Conservation (phyloP, 2,888 invertebrate species). For the Chaetogeoica ovagalla region DNA sequence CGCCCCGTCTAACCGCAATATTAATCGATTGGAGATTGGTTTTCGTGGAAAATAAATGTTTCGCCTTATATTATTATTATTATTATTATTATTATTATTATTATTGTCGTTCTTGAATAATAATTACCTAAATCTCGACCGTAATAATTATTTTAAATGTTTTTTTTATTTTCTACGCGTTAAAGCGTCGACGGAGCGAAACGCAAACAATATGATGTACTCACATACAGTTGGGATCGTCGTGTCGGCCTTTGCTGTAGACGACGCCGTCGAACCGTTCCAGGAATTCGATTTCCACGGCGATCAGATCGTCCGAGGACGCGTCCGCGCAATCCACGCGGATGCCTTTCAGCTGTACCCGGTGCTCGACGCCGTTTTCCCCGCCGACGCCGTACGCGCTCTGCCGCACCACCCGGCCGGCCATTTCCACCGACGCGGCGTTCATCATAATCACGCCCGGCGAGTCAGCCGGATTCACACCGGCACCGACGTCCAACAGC, state of each 20-base stretch:
- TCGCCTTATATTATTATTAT: too few species aligned
- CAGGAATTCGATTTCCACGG: slow-evolving; percentile 68
- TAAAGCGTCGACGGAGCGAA: neutral
- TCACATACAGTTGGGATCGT: slow-evolving; percentile 71
- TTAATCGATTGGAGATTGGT: too few species aligned
- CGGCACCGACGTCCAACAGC: neutral
- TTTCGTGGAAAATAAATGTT: too few species aligned
- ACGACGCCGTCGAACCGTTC: slow-evolving; percentile 70
- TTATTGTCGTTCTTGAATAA: too few species aligned
- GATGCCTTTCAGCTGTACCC: slow-evolving; percentile 65
- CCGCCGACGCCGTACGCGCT: slow-evolving; percentile 54
- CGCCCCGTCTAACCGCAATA: too few species aligned
- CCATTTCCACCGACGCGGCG: slow-evolving; percentile 45
- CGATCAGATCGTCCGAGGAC: slow-evolving; percentile 61
- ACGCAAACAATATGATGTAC: slow-evolving; percentile 55
- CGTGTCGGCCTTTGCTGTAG: slow-evolving; percentile 72
- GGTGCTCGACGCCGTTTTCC: slow-evolving; percentile 57
- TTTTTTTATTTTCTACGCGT: too few species aligned
- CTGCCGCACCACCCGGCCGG: slow-evolving; percentile 53
- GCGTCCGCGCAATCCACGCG: slow-evolving; percentile 67
- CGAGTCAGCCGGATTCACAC: neutral
- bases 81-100: too few species aligned
- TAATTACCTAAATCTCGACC: too few species aligned
- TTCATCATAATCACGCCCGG: slow-evolving; percentile 39
- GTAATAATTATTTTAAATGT: too few species aligned